Percentiles rank a stretch among this genome's conserved stretches.
phyloP scores from a whole-genome alignment of 2,113 vertebrate genomes.

The zebrafish (Danio rerio) region GRCz12tu NC_133182.1:41785501-41786000 shows the following conservation, averaged over 20 bases:
- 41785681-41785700: constrained; percentile 9
- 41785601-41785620: neutral
- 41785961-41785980: constrained; percentile 19
- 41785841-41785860: constrained; percentile 42
- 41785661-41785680: neutral
- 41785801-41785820: constrained; percentile 46
- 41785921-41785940: constrained; percentile 38
- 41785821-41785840: constrained; percentile 42
- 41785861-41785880: constrained; percentile 40
- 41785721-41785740: neutral
- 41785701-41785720: neutral
- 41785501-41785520: neutral
- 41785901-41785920: constrained; percentile 24
- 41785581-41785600: neutral
- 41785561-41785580: constrained; percentile 19
- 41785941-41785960: constrained; percentile 28
- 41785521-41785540: neutral
- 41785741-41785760: constrained; percentile 21
- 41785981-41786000: constrained; percentile 15
- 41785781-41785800: constrained; percentile 18
- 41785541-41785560: constrained; percentile 10
- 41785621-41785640: constrained; percentile 4
- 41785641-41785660: neutral
- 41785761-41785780: constrained; percentile 35
- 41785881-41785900: constrained; percentile 54